These are phyloP conservation scores for Bombylius major DNA, from an alignment of 2,888 invertebrate genomes.

Conservation along the genomic window DNA sequence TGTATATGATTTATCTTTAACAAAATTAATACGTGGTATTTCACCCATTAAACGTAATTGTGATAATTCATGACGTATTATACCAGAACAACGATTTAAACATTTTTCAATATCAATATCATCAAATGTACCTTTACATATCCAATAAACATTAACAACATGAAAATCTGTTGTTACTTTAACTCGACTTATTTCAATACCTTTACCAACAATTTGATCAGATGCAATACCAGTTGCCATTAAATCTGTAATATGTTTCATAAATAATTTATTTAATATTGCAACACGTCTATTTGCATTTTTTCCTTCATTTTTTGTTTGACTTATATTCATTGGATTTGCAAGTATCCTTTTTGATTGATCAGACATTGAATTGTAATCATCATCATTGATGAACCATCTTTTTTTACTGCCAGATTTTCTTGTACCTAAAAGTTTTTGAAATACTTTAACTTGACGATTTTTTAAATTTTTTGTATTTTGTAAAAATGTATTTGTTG, in stretches of 20 bases:
- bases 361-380: background rate
- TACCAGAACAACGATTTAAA: slow-evolving; percentile 44
- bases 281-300: slow-evolving; percentile 45
- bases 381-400: slow-evolving; percentile 22
- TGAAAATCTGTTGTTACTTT: slow-evolving; percentile 53
- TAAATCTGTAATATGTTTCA: slow-evolving; percentile 66
- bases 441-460: slow-evolving; percentile 26
- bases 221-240: slow-evolving; percentile 59
- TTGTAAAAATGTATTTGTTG: background rate
- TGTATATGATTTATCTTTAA: slow-evolving; percentile 51
- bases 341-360: background rate
- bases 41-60: slow-evolving; percentile 60
- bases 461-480: background rate
- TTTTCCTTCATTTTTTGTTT: slow-evolving; percentile 41
- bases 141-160: slow-evolving; percentile 60
- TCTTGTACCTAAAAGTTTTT: slow-evolving; percentile 29
- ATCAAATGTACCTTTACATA: slow-evolving; percentile 43
- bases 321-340: slow-evolving; percentile 24
- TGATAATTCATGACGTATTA: slow-evolving; percentile 57
- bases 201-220: slow-evolving; percentile 46
- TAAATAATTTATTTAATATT: slow-evolving; percentile 67
- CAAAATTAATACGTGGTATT: slow-evolving; percentile 60
- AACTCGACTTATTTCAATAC: slow-evolving; percentile 61
- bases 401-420: slow-evolving; percentile 27
- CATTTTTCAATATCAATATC: slow-evolving; percentile 43